phyloP scores from a whole-genome alignment of 2,888 invertebrate species.

The Sialis lutaria region DNA sequence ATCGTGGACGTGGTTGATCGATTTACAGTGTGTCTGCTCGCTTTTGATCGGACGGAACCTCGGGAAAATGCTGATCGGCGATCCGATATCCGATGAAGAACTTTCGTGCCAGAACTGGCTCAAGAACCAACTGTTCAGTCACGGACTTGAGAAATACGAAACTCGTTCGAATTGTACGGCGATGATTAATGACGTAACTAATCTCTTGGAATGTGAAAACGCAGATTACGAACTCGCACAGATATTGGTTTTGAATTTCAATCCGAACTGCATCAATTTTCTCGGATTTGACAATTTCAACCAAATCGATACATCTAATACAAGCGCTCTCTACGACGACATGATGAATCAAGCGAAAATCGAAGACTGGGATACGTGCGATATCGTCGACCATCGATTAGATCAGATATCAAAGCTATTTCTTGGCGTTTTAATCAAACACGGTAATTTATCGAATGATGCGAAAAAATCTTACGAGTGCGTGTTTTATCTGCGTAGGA shows the following conservation, averaged over 20 bases:
- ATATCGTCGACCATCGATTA: conserved; percentile 25
- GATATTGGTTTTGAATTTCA: not conserved
- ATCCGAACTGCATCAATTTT: not conserved
- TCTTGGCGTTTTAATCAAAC: conserved; percentile 31
- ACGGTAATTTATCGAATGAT: conserved; percentile 28
- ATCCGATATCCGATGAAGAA: conserved; percentile 26
- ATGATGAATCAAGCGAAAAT: conserved; percentile 24
- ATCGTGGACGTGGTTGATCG: conserved; percentile 38
- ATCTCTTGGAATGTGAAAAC: not conserved
- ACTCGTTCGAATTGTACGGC: not conserved
- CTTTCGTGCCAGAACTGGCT: conserved; percentile 27
- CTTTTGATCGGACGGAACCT: conserved; percentile 39
- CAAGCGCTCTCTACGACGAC: conserved; percentile 16
- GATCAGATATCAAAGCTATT: conserved; percentile 29
- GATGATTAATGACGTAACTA: not conserved
- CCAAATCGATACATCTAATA: conserved; percentile 9
- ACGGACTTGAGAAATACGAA: conserved; percentile 17
- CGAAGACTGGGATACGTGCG: conserved; percentile 32
- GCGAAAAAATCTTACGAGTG: conserved; percentile 3
- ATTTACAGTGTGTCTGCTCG: conserved; percentile 39
- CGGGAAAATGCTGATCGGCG: conserved; percentile 34
- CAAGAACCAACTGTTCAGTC: conserved; percentile 23
- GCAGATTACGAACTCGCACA: not conserved
- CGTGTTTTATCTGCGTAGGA: not conserved
- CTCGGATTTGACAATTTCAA: conserved; percentile 10